phyloP scores from a whole-genome alignment of 2,797 vertebrate species.

The Lycodopsis pacificus region DNA sequence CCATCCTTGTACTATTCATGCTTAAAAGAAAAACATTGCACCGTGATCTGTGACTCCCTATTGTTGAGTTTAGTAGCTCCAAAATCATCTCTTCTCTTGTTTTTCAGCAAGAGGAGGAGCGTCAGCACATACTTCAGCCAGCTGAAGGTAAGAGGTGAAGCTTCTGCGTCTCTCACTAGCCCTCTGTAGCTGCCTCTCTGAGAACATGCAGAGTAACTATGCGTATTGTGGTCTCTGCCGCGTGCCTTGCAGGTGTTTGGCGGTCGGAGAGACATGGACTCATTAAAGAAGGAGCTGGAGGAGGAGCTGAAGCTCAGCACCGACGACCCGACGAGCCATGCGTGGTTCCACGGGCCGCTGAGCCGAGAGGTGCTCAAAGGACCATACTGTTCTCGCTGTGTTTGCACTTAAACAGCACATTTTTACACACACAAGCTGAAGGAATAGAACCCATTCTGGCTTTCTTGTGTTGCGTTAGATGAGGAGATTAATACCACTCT shows the following conservation, averaged over 20 bases:
- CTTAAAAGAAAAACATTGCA: slow-evolving; percentile 48
- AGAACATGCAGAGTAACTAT: slow-evolving; percentile 1
- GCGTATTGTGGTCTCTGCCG: background rate
- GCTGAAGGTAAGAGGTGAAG: slow-evolving; percentile 75
- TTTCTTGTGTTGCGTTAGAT: background rate
- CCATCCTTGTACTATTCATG: slow-evolving; percentile 42
- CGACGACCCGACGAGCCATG: slow-evolving; percentile 85
- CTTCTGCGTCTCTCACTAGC: slow-evolving; percentile 4
- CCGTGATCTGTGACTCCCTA: slow-evolving; percentile 34
- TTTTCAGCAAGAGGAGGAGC: slow-evolving; percentile 79
- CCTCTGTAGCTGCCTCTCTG: background rate
- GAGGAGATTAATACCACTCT: background rate
- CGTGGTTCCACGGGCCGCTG: slow-evolving; percentile 90
- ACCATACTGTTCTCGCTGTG: background rate
- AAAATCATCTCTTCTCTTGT: slow-evolving; percentile 58
- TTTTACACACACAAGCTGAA: background rate
- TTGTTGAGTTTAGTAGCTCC: slow-evolving; percentile 21
- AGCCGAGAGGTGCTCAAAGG: slow-evolving; percentile 82
- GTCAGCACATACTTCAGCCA: slow-evolving; percentile 77
- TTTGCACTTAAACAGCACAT: background rate
- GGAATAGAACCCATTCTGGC: background rate
- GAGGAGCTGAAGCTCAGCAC: slow-evolving; percentile 87
- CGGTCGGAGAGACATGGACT: slow-evolving; percentile 79
- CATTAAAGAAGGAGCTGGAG: slow-evolving; percentile 88
- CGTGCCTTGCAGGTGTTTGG: slow-evolving; percentile 73